These are phyloP conservation scores for Drepana falcataria DNA, from an alignment of 2,888 invertebrate species.

Conservation along the genomic window DNA sequence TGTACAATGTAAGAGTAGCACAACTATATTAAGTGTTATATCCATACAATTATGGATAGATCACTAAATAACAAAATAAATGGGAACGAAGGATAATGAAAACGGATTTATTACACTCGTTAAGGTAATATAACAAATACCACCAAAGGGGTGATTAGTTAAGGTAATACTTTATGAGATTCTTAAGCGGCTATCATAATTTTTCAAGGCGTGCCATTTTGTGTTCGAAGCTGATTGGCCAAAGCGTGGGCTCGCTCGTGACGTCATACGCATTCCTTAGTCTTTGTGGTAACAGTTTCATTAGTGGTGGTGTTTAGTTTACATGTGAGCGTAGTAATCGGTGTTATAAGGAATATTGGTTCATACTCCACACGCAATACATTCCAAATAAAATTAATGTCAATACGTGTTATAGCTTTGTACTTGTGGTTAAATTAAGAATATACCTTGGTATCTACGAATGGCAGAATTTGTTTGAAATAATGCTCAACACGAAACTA, in stretches of 20 bases:
- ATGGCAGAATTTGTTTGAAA: too few relatives aligned
- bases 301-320: slow-evolving; percentile 25
- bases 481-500: background rate
- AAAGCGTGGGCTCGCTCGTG: slow-evolving; percentile 74
- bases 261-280: slow-evolving; percentile 71
- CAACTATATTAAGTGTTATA: slow-evolving; percentile 15
- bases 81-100: background rate
- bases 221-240: slow-evolving; percentile 73
- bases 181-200: slow-evolving; percentile 20
- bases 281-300: slow-evolving; percentile 60
- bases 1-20: slow-evolving; percentile 25
- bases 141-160: background rate
- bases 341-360: background rate
- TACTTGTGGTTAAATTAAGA: background rate
- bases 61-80: background rate
- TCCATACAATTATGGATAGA: background rate
- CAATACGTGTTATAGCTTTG: background rate
- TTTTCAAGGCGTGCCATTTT: slow-evolving; percentile 80
- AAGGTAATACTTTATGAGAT: background rate
- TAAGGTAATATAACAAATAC: slow-evolving; percentile 3
- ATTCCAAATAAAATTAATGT: background rate
- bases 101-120: background rate
- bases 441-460: too few relatives aligned
- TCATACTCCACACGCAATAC: background rate
- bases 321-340: slow-evolving; percentile 17